A percentile compares a stretch with the other conserved stretches of the same genome.
These are phyloP conservation scores for Neoarius graeffei DNA, from an alignment of 2,113 vertebrate genomes.

Conservation along the genomic window DNA sequence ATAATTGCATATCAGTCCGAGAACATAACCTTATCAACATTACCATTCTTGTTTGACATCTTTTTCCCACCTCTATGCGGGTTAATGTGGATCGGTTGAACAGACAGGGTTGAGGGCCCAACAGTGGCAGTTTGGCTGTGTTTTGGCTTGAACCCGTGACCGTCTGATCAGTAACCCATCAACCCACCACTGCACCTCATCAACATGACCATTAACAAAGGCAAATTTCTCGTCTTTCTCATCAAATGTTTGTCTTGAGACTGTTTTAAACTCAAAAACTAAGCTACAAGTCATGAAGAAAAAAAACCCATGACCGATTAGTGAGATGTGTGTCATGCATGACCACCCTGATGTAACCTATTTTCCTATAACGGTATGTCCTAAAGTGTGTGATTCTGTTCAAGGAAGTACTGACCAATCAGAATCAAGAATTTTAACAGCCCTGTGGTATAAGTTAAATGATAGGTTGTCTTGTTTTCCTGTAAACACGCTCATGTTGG, in stretches of 20 bases:
- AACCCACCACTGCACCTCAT: too few relatives aligned
- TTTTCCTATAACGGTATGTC: not conserved
- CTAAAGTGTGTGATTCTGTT: not conserved
- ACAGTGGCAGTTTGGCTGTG: too few relatives aligned
- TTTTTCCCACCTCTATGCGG: too few relatives aligned
- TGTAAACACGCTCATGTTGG: not conserved
- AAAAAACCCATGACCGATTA: not conserved
- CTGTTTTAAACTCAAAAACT: not conserved
- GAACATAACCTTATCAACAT: not conserved
- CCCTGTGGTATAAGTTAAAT: not conserved
- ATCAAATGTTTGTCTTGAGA: not conserved
- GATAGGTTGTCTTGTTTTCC: slow-evolving; percentile 2
- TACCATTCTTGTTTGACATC: too few relatives aligned
- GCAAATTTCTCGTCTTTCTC: not conserved
- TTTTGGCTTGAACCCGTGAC: too few relatives aligned
- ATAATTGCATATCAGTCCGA: not conserved
- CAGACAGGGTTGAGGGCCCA: too few relatives aligned
- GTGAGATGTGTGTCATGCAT: not conserved
- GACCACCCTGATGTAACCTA: not conserved
- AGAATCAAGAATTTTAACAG: not conserved
- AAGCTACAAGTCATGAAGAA: not conserved
- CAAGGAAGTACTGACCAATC: not conserved
- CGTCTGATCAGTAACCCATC: too few relatives aligned
- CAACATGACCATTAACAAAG: not conserved
- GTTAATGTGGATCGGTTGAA: too few relatives aligned